Percentiles rank a stretch among this genome's conserved stretches.
These are phyloP conservation scores for Muscidifurax raptorellus DNA, from an alignment of 1,140 invertebrate genomes.

Conservation along the genomic window DNA sequence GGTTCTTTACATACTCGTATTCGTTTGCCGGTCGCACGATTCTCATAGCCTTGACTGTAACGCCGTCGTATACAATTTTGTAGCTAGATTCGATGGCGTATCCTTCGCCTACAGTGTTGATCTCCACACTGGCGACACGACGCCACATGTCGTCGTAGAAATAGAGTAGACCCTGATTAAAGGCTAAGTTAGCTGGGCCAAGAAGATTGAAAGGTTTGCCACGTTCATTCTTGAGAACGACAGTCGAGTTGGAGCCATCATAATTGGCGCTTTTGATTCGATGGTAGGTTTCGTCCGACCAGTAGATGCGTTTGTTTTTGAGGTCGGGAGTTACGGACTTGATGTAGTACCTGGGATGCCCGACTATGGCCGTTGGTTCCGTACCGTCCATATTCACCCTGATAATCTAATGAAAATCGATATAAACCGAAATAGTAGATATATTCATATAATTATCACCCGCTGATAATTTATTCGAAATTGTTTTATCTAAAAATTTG, in stretches of 20 bases:
- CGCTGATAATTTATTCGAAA: too few species aligned
- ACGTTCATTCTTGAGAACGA: constrained; percentile 10
- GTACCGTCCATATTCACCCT: constrained; percentile 33
- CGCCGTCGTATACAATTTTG: not conserved
- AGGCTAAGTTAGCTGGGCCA: not conserved
- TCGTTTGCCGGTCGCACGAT: not conserved
- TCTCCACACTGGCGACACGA: not conserved
- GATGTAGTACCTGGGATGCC: not conserved
- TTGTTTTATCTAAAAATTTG: not conserved
- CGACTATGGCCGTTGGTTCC: not conserved
- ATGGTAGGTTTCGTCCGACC: constrained; percentile 15
- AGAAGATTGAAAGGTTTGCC: not conserved
- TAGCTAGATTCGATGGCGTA: not conserved
- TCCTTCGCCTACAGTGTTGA: not conserved
- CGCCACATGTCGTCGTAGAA: constrained; percentile 21
- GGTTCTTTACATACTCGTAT: not conserved
- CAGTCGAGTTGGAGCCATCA: not conserved
- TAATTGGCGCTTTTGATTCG: constrained; percentile 33
- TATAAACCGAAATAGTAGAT: not conserved
- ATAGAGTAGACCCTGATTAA: not conserved
- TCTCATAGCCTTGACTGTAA: not conserved
- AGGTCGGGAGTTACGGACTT: constrained; percentile 1
- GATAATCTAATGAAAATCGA: constrained; percentile 12
- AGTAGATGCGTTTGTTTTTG: constrained; percentile 14
- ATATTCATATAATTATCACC: not conserved